Conservation (phyloP, 2,888 invertebrate species). For the Periphyllus acericola region DNA sequence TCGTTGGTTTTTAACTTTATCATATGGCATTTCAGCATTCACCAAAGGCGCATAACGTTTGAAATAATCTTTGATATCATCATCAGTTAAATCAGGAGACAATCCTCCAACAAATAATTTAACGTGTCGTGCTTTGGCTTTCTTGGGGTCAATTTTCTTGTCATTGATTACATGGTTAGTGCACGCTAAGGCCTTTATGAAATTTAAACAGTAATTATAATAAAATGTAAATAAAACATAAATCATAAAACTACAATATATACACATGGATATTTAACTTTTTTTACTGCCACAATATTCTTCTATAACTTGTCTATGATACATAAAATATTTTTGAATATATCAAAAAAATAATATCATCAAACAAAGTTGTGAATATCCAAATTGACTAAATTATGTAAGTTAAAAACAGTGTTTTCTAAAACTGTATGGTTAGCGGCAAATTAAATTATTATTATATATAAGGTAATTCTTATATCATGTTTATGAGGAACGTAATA, state of each 20-base stretch:
- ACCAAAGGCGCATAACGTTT: slow-evolving; percentile 92
- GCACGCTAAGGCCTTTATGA: slow-evolving; percentile 74
- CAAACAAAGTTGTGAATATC: too few species aligned
- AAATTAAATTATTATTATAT: too few species aligned
- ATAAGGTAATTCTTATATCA: too few species aligned
- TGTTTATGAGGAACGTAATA: too few species aligned
- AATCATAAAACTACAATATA: neutral
- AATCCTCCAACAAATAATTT: slow-evolving; percentile 97
- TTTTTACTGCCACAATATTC: too few species aligned
- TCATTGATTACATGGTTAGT: slow-evolving; percentile 93
- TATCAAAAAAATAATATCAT: too few species aligned
- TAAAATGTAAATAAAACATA: neutral
- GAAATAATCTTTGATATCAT: slow-evolving; percentile 93
- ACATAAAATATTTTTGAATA: too few species aligned
- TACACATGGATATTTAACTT: too few species aligned
- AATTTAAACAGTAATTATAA: neutral
- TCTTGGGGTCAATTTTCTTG: slow-evolving; percentile 95
- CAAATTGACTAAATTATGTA: too few species aligned
- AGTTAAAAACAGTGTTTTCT: too few species aligned
- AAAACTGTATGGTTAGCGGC: too few species aligned
- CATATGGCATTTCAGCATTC: slow-evolving; percentile 96
- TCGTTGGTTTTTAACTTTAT: slow-evolving; percentile 95
- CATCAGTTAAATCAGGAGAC: slow-evolving; percentile 90
- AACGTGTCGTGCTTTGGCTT: slow-evolving; percentile 92
- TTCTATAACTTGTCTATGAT: too few species aligned